Conservation (phyloP, 2,797 vertebrate species). For the Zalophus californianus region DNA sequence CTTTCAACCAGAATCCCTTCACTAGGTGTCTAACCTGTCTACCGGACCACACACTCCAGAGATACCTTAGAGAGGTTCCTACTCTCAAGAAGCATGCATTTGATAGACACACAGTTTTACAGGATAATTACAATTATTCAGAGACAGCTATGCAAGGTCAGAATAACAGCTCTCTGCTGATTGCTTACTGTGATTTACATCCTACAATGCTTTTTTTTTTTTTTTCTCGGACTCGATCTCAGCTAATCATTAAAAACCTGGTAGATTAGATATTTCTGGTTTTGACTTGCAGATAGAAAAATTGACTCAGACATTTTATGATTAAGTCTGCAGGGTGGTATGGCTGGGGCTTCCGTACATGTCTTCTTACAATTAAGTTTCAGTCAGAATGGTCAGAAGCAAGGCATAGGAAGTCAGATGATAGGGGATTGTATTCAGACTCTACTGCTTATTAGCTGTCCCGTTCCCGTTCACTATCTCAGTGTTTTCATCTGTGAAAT, state of each 20-base stretch:
- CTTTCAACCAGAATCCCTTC: not conserved
- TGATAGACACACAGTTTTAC: not conserved
- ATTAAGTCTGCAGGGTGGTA: not conserved
- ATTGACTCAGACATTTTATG: not conserved
- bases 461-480: not conserved
- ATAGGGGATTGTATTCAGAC: not conserved
- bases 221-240: not conserved
- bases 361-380: not conserved
- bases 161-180: not conserved
- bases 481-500: not conserved
- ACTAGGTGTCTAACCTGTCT: not conserved
- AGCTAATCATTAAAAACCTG: conserved; percentile 12
- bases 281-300: not conserved
- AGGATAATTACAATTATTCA: not conserved
- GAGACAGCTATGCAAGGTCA: not conserved
- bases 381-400: not conserved
- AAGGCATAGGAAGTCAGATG: not conserved
- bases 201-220: not conserved
- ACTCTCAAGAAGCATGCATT: not conserved
- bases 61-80: not conserved
- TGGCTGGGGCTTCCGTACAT: not conserved
- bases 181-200: not conserved
- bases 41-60: not conserved
- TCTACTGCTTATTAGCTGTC: not conserved
- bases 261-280: not conserved